Base-by-base conservation (phyloP, 1,140 invertebrate genomes). In the Eciton burchellii region DNA sequence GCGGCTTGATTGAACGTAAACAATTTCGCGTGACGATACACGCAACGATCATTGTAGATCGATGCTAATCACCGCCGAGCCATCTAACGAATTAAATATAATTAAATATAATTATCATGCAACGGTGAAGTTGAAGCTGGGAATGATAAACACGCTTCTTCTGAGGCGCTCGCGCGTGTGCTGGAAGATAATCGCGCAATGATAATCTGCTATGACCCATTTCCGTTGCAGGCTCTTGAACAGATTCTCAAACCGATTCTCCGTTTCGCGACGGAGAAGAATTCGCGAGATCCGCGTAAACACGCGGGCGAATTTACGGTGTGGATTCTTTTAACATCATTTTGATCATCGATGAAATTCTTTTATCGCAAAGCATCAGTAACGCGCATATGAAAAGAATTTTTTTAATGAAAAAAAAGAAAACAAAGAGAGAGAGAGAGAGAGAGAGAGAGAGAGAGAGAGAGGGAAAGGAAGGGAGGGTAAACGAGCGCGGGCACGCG, bases 91-190 rank as follows among this genome's bases (percentile, higher is more conserved):
- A n/a, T n/a, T n/a, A n/a, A n/a, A n/a, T n/a, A n/a, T 41, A 63
- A 79, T 79, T 79, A 79, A 79, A 70, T 56, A 70, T 35, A 6
- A 6, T 56, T 56, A 70, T 79, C 70, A 79, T 79, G 35, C 62
- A 77, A 77, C 74, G 41, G 21, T 8, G 9, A 62, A 52, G 62
- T 12, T 24, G 45, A 8, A 35, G 14, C 59, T 21, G 16, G 21
- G n/a, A 16, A 70, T 70, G 54, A 66, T 66, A 56, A 26, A 47
- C 16, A 49, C 63, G 56, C 43, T 54, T 68, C 54, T 24, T 54
- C 4, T 41, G 24, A 21, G 16, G 0, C 24, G 14, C 14, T 26
- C 29, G 65, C n/a, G 54, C 1, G 47, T 14, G 19, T 19, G 12
- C 47, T 26, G 16, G 41, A n/a, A 43, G 41, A 77, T 66, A 77